Percentiles rank a stretch among this genome's conserved stretches.
phyloP scores from a whole-genome alignment of 2,113 vertebrate genomes.

The Recurvirostra avosetta region DNA sequence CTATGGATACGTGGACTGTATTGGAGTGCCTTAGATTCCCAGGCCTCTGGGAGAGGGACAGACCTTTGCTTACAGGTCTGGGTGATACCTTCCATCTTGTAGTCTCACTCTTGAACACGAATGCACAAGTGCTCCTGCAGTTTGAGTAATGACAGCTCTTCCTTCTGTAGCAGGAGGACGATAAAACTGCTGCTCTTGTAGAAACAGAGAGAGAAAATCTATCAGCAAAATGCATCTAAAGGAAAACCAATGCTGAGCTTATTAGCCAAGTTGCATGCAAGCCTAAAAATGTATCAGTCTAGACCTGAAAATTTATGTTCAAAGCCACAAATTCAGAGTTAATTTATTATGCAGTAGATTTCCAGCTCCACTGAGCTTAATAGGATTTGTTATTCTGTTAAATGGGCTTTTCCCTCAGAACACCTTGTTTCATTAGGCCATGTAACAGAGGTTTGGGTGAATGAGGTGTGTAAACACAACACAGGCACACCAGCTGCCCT shows the following conservation, averaged over 20 bases:
- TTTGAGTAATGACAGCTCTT: background rate
- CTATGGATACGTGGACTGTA: accelerated
- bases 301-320: background rate
- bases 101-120: background rate
- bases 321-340: background rate
- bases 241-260: background rate
- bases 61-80: background rate
- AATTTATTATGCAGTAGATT: conserved; percentile 44
- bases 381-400: conserved; percentile 38
- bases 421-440: conserved; percentile 24
- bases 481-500: background rate
- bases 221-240: background rate
- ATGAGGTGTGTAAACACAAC: conserved; percentile 17
- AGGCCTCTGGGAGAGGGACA: background rate
- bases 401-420: conserved; percentile 26
- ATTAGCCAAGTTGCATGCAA: background rate
- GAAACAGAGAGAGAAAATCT: background rate
- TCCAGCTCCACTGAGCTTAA: conserved; percentile 34
- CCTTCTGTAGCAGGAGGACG: background rate
- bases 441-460: conserved; percentile 9
- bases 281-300: background rate
- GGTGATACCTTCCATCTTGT: background rate
- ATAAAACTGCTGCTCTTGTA: background rate
- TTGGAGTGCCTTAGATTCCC: background rate
- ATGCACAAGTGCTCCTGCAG: background rate